phyloP scores from a whole-genome alignment of 2,113 vertebrate genomes.

The Ceratotherium simum region DNA sequence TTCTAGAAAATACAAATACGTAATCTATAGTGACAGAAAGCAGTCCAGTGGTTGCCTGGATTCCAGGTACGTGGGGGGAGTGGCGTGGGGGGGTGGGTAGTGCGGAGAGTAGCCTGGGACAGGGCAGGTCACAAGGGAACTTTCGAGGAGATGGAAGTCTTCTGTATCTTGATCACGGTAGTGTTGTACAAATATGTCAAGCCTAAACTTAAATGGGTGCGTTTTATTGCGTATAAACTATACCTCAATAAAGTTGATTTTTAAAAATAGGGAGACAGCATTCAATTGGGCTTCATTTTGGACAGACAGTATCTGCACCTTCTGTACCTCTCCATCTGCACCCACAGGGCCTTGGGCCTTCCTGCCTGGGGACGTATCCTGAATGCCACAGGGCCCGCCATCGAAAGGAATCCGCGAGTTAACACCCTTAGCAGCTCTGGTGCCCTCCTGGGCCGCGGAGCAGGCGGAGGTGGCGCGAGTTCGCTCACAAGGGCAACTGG shows the following conservation, averaged over 20 bases:
- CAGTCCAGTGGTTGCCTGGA: neutral
- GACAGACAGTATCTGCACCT: neutral
- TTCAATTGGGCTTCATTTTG: neutral
- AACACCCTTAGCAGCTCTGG: neutral
- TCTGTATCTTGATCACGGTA: neutral
- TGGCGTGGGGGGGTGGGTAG: fast-evolving
- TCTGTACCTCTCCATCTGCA: neutral
- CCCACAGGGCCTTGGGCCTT: neutral
- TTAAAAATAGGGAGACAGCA: neutral
- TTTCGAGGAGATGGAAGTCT: neutral
- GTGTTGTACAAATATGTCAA: neutral
- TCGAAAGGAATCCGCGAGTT: too few species aligned
- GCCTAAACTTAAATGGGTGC: neutral
- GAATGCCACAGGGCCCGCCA: fast-evolving
- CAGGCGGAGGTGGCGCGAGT: fast-evolving
- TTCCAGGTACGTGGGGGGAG: neutral
- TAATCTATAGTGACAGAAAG: neutral
- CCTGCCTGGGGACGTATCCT: neutral
- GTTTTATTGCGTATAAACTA: neutral
- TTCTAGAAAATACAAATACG: neutral
- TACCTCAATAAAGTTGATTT: neutral
- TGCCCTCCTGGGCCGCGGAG: fast-evolving
- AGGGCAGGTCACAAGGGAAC: neutral
- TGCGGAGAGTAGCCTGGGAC: too few species aligned
- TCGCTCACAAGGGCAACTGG: fast-evolving